Base-by-base conservation (phyloP, 2,113 vertebrate genomes). In the Ovibos moschatus region DNA sequence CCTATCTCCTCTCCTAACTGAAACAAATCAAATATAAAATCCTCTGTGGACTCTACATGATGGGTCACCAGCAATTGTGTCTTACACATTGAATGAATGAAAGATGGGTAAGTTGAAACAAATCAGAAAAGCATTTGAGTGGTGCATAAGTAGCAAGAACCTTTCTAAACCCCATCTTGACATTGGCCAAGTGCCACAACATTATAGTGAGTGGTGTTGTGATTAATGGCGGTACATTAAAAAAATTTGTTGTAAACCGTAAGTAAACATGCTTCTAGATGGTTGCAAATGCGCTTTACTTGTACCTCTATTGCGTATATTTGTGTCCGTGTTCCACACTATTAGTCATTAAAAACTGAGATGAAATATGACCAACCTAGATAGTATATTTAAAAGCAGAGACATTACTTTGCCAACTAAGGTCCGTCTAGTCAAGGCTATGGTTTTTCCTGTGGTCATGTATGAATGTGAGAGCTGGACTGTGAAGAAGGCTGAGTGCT, bases 341-440 rank as follows among this genome's bases (percentile, higher is more conserved):
- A 28, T 76, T 14, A 53, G 36, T 40, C 79, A 82, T 82, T 78
- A 45, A 96, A 87, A 95, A 88, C 30, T 92, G 27, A 95, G 92
- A 95, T 76, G 10, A 92, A 94, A 57, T 33, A 50, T 47, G 45
- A 47, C 45, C 45, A 47, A 47, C 45, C 45, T 47, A 47, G 45
- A 47, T 11, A 47, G 45, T 47, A 47, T 47, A 11, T 47, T 47
- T 9, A 47, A 47, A 47, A 47, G 45, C 45, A 47, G 45, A 47
- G 45, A 47, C 45, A 47, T 47, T 47, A 47, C 45, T 47, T 47
- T 47, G 45, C 10, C 10, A 0, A 47, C 45, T 47, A 47, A 47
- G 45, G 45, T 47, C 10, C 45, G 2, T 47, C 45, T 47, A 47
- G 45, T 47, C 45, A 47, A 47, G 45, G 45, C 45, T 47, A 47